Evolutionary conservation across 2,113 vertebrate genomes (phyloP).

Genomic region (Myanophis thanlyinensis): DNA sequence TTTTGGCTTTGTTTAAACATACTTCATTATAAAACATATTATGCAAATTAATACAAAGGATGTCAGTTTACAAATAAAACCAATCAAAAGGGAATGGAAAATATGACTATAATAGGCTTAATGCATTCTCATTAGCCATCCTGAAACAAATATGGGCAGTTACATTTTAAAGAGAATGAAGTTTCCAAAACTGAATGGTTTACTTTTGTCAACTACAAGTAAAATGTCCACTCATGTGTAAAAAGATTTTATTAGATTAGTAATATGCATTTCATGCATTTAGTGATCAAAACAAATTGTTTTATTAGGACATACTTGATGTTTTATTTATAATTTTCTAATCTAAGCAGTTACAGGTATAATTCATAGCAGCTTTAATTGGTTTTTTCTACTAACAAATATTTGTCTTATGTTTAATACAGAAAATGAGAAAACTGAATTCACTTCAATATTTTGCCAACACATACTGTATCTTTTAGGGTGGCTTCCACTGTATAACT

Average conservation of each 20-base stretch:
- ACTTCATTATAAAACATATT: neutral
- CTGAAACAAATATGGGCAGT: neutral
- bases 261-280: neutral
- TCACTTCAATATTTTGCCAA: neutral
- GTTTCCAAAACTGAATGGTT: neutral
- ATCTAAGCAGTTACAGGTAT: neutral
- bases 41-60: neutral
- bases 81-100: neutral
- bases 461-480: neutral
- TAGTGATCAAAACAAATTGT: neutral
- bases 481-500: neutral
- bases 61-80: neutral
- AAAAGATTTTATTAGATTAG: conserved; percentile 1
- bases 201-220: neutral
- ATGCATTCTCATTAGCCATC: neutral
- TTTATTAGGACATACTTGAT: neutral
- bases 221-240: neutral
- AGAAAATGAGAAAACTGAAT: neutral
- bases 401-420: neutral
- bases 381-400: neutral
- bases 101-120: neutral
- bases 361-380: neutral
- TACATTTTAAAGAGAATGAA: neutral
- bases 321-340: conserved; percentile 3
- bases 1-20: neutral